These are phyloP conservation scores for Malthinus seriepunctatus DNA, from an alignment of 2,888 invertebrate genomes.

Conservation along the genomic window DNA sequence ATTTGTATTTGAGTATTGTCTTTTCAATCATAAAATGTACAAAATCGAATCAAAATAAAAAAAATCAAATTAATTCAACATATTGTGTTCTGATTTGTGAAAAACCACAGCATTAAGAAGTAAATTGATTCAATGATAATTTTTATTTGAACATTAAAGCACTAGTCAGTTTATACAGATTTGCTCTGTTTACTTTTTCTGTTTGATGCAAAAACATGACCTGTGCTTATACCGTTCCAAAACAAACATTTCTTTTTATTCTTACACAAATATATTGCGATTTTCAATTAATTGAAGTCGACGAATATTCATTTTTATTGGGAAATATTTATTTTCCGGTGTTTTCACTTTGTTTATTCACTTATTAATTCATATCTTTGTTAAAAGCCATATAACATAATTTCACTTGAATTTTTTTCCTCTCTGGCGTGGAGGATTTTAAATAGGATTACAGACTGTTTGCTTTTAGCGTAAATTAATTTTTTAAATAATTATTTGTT, in stretches of 20 bases:
- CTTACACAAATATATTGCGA: slow-evolving; percentile 25
- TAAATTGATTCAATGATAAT: slow-evolving; percentile 27
- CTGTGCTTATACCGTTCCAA: slow-evolving; percentile 25
- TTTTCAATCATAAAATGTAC: no score
- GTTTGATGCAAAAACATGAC: slow-evolving; percentile 30
- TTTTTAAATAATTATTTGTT: no score
- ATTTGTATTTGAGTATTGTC: no score
- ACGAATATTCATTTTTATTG: slow-evolving; percentile 27
- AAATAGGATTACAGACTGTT: no score
- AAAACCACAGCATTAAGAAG: slow-evolving; percentile 22
- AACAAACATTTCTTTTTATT: slow-evolving; percentile 28
- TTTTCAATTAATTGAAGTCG: slow-evolving; percentile 28
- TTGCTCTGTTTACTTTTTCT: slow-evolving; percentile 28
- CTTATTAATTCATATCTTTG: slow-evolving; percentile 21
- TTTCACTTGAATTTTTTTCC: neutral
- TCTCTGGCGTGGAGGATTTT: no score
- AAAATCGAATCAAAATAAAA: no score
- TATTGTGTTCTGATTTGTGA: neutral
- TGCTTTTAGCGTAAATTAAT: no score
- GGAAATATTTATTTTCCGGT: slow-evolving; percentile 22
- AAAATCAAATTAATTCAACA: neutral
- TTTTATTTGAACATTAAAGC: slow-evolving; percentile 30
- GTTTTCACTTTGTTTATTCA: slow-evolving; percentile 18
- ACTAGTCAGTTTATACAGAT: slow-evolving; percentile 30
- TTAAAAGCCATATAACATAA: slow-evolving; percentile 2